Conservation (phyloP, 2,113 vertebrate species). For the Otus sunia region DNA sequence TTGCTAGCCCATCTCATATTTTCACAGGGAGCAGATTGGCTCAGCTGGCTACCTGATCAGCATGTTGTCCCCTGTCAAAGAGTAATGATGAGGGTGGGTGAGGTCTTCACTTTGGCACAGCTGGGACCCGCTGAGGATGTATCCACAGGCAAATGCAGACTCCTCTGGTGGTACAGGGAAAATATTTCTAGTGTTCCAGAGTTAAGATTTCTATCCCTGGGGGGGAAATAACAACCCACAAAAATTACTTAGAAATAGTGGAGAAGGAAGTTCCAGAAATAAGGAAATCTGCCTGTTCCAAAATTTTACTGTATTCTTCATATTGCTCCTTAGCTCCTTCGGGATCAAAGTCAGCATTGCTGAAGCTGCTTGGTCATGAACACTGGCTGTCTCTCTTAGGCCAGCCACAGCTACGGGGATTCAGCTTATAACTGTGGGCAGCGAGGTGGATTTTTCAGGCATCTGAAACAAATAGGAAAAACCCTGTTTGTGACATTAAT, state of each 20-base stretch:
- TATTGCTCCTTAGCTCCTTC: not conserved
- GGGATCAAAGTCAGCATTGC: not conserved
- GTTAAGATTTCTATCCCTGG: not conserved
- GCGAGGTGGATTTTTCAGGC: not conserved
- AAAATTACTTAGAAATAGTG: not conserved
- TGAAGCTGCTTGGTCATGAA: not conserved
- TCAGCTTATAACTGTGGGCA: not conserved
- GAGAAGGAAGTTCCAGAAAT: not conserved
- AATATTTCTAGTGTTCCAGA: not conserved
- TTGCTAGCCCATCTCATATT: not conserved
- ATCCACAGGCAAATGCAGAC: not conserved
- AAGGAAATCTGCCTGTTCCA: not conserved
- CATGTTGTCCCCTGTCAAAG: not conserved
- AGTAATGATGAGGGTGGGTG: rapidly evolving
- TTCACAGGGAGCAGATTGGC: not conserved
- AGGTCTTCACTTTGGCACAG: not conserved
- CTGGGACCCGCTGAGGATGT: not conserved
- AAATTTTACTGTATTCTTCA: not conserved
- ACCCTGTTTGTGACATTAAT: not conserved
- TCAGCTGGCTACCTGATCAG: not conserved
- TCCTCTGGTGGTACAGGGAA: not conserved
- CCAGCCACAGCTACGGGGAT: not conserved
- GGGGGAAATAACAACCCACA: not conserved
- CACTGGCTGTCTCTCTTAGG: not conserved
- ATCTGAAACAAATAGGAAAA: not conserved